Base-by-base conservation (phyloP, 2,113 vertebrate genomes). In the Rhinolophus sinicus region DNA sequence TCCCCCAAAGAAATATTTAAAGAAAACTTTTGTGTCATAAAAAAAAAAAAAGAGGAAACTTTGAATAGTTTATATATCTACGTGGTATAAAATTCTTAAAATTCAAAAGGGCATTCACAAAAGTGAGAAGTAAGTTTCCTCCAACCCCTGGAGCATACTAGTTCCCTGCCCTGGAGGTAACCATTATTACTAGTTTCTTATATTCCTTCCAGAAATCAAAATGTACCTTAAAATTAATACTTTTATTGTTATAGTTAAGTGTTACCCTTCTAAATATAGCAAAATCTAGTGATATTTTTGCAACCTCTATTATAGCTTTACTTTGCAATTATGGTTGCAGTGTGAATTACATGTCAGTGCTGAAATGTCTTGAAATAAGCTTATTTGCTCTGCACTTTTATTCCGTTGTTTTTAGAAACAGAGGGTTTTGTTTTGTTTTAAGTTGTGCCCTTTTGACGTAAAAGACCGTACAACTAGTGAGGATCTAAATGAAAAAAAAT, bases 341-440 rank as follows among this genome's bases (percentile, higher is more conserved):
- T 89, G 62, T 0, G 0, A 98, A 92, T 95, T 97, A 33, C 24
- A 40, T 56, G 82, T 93, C 76, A 93, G 70, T 40, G 30, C 69
- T 94, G 26, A 93, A 94, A 92, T 86, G 72, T 96, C 88, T 97
- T 94, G 69, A 96, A 96, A 90, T 95, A 95, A 96, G 5, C 35
- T 87, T 85, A 54, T 40, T 85, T 87, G 52, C 54, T 90, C 15
- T 78, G 21, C 18, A 47, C 58, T 96, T 88, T 60, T 88, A 76
- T 76, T 30, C 47, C 83, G 38, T 88, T 96, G 58, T 93, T 96
- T 97, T 97, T 96, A 94, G 96, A 97, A 98, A 88, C 33, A 44
- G 5, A 78, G 38, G 26, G 62, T 77, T 87, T 90, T 89, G 62
- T 92, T 90, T 89, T 80, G 10, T 93, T 72, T 94, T 92, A 18